Evolutionary conservation across 2,113 vertebrate genomes (phyloP).

Genomic region (Cygnus buccinator): DNA sequence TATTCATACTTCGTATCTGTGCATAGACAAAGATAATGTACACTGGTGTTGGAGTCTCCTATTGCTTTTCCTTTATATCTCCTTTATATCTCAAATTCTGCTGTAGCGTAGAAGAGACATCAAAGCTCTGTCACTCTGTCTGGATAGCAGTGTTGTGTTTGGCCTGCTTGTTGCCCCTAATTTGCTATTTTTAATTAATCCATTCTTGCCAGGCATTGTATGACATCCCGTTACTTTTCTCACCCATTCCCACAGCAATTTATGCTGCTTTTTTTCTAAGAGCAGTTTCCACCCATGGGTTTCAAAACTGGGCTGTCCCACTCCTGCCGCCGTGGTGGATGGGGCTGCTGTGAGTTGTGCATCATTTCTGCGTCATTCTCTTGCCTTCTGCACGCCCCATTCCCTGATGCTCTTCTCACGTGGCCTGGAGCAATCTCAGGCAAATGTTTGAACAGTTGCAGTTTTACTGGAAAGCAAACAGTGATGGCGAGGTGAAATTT

Average conservation of each 20-base stretch:
- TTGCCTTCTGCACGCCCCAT: accelerated
- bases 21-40: conserved; percentile 21
- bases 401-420: background rate
- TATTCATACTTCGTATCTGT: conserved; percentile 50
- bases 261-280: background rate
- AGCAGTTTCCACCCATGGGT: background rate
- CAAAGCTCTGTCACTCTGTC: background rate
- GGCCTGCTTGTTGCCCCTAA: conserved; percentile 3
- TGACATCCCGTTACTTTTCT: background rate
- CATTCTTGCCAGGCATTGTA: background rate
- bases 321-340: background rate
- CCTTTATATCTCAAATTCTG: conserved; percentile 20
- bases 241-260: background rate
- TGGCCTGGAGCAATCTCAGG: background rate
- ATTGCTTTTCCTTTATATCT: conserved; percentile 33
- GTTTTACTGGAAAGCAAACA: background rate
- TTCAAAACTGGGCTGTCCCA: background rate
- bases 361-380: background rate
- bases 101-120: background rate
- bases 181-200: conserved; percentile 53
- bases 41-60: conserved; percentile 28
- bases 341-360: background rate
- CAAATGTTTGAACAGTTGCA: background rate
- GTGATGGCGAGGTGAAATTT: background rate
- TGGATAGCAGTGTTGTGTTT: conserved; percentile 30